Percentiles rank a stretch among this genome's conserved stretches.
Conservation (phyloP, 2,113 vertebrate species). For the Parus major region DNA sequence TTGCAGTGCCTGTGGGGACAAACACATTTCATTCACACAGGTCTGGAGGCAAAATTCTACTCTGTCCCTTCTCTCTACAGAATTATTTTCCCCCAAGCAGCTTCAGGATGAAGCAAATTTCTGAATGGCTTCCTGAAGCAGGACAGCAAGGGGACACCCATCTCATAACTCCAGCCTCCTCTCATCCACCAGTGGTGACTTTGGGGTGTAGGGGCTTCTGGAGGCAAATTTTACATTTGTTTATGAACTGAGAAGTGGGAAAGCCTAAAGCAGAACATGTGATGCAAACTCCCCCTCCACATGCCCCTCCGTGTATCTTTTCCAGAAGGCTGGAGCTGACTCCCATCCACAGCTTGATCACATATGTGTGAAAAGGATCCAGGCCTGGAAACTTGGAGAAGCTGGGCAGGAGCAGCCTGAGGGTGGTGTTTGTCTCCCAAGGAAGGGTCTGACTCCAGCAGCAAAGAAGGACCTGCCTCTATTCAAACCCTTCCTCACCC, state of each 20-base stretch:
- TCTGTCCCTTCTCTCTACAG: background rate
- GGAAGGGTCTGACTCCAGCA: background rate
- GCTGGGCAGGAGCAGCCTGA: background rate
- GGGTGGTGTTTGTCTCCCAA: background rate
- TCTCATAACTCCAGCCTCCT: background rate
- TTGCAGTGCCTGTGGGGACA: rapidly evolving
- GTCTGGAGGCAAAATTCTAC: background rate
- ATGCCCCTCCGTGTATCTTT: background rate
- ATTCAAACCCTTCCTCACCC: background rate
- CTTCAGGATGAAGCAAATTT: background rate
- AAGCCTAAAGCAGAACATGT: background rate
- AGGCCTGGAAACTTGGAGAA: background rate
- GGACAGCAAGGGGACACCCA: background rate
- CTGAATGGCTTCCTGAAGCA: background rate
- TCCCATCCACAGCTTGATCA: conserved; percentile 42
- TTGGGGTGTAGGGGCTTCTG: background rate
- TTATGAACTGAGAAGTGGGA: background rate
- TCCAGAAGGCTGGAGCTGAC: background rate
- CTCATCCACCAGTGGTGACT: background rate
- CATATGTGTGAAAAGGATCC: background rate
- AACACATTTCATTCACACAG: background rate
- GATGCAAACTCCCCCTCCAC: background rate
- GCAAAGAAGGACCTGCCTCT: background rate
- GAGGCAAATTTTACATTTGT: background rate
- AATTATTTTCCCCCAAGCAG: background rate